phyloP scores from a whole-genome alignment of 2,888 invertebrate species.

The Drosophila dives region DNA sequence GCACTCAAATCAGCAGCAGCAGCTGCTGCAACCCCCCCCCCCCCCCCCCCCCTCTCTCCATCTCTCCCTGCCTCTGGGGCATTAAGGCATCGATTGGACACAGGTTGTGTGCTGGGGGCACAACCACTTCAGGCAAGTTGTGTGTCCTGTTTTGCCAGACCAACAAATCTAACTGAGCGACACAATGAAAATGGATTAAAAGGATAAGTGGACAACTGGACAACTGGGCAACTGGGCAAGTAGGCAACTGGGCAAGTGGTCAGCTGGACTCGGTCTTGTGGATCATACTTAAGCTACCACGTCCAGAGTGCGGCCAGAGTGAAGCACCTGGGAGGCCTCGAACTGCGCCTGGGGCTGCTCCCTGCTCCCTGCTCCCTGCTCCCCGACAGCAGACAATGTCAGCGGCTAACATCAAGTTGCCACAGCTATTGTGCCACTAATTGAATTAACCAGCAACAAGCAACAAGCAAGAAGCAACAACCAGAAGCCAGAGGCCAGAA shows the following conservation, averaged over 20 bases:
- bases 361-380: no score
- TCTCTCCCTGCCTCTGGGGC: neutral
- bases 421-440: slow-evolving; percentile 40
- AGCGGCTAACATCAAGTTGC: slow-evolving; percentile 9
- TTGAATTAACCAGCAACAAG: slow-evolving; percentile 36
- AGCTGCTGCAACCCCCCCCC: slow-evolving; percentile 12
- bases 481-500: neutral
- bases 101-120: slow-evolving; percentile 8
- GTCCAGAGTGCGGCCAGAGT: slow-evolving; percentile 25
- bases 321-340: neutral
- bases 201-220: slow-evolving; percentile 46
- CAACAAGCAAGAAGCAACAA: neutral
- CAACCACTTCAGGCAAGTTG: slow-evolving; percentile 15
- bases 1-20: slow-evolving; percentile 51
- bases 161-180: slow-evolving; percentile 27
- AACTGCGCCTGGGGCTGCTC: slow-evolving; percentile 6
- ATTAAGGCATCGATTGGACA: slow-evolving; percentile 16
- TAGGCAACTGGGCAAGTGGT: neutral
- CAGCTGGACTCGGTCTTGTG: neutral
- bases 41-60: neutral
- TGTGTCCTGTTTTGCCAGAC: slow-evolving; percentile 17
- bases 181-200: slow-evolving; percentile 66
- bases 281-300: neutral
- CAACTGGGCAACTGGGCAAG: neutral
- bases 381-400: slow-evolving; percentile 10